Percentiles rank a stretch among this genome's conserved stretches.
These are phyloP conservation scores for Aspiorhynchus laticeps DNA, from an alignment of 2,113 vertebrate genomes.

Conservation along the genomic window DNA sequence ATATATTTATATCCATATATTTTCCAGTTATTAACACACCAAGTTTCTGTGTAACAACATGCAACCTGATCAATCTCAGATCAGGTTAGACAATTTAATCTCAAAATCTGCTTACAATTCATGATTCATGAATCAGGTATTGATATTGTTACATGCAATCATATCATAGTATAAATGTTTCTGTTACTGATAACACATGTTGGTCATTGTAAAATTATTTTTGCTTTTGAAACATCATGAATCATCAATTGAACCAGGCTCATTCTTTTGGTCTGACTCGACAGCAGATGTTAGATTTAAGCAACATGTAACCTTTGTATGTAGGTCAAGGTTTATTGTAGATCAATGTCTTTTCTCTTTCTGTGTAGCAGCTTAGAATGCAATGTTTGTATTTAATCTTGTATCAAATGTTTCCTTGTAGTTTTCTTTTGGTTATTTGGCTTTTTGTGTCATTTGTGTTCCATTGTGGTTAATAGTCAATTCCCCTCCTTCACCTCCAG, in stretches of 20 bases:
- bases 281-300: neutral
- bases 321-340: neutral
- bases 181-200: neutral
- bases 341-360: neutral
- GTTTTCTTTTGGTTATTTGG: neutral
- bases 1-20: no score
- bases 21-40: neutral
- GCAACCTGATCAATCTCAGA: neutral
- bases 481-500: conserved; percentile 62
- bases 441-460: conserved; percentile 34
- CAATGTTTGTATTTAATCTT: neutral
- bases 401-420: neutral
- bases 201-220: neutral
- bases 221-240: neutral
- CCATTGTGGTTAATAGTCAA: conserved; percentile 46
- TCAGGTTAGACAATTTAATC: neutral
- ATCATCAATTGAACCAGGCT: neutral
- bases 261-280: neutral
- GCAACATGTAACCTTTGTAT: neutral
- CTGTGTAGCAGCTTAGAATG: neutral
- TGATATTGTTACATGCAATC: neutral
- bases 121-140: neutral
- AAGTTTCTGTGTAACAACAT: neutral
- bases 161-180: neutral
- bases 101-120: neutral